Evolutionary conservation across 2,888 invertebrate genomes (phyloP).

Genomic region (Tuta absoluta): DNA sequence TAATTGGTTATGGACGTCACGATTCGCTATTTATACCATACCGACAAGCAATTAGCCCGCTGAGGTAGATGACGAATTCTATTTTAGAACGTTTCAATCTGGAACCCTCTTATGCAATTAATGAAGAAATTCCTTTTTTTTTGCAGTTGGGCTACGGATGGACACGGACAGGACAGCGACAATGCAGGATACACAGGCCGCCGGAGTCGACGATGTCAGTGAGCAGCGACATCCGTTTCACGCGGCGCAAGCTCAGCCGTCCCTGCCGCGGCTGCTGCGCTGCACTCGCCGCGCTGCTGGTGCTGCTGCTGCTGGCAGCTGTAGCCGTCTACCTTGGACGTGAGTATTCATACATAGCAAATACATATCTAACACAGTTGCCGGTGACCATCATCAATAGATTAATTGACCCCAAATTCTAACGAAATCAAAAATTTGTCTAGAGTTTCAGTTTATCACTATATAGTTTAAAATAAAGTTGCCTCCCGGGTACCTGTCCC

Average conservation of each 20-base stretch:
- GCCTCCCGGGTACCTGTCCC: too few species aligned
- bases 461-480: too few species aligned
- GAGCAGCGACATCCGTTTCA: constrained; percentile 94
- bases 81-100: constrained; percentile 5
- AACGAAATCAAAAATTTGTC: too few species aligned
- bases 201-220: constrained; percentile 92
- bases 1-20: constrained; percentile 28
- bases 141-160: constrained; percentile 71
- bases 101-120: not conserved
- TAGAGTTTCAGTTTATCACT: too few species aligned
- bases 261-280: constrained; percentile 94
- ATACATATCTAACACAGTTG: not conserved
- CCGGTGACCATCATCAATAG: too few species aligned
- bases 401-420: too few species aligned
- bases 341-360: constrained; percentile 56
- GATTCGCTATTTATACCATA: constrained; percentile 20
- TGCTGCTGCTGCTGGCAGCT: constrained; percentile 84
- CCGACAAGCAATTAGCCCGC: not conserved
- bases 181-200: constrained; percentile 67
- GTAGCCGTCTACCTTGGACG: constrained; percentile 83
- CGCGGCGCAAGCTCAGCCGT: constrained; percentile 90
- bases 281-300: constrained; percentile 90
- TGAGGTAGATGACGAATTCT: not conserved
- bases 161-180: constrained; percentile 62
- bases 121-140: not conserved